Evolutionary conservation across 2,888 invertebrate species (phyloP).

Genomic region (Chrysina gloriosa): DNA sequence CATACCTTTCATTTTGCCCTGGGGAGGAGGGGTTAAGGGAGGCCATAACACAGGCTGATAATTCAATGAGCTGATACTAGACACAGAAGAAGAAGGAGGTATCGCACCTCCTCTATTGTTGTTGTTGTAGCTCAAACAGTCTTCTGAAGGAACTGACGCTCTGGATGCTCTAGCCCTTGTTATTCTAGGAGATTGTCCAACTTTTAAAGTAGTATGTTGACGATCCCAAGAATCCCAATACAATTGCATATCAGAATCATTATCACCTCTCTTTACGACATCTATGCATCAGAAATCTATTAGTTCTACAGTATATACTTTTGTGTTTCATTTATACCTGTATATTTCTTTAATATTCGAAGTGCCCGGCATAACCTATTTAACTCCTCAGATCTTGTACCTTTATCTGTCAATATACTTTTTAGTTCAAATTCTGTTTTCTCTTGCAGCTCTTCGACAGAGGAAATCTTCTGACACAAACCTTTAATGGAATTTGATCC

Average conservation of each 20-base stretch:
- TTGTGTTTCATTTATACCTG: too few relatives aligned
- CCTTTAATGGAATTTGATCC: constrained; percentile 78
- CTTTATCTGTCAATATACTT: constrained; percentile 74
- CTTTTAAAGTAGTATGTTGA: constrained; percentile 60
- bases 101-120: constrained; percentile 65
- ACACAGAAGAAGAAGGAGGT: constrained; percentile 68
- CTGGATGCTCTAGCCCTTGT: constrained; percentile 65
- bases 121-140: constrained; percentile 66
- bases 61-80: constrained; percentile 66
- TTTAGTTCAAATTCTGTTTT: constrained; percentile 86
- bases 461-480: constrained; percentile 77
- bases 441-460: constrained; percentile 85
- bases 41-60: constrained; percentile 59
- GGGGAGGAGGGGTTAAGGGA: constrained; percentile 61
- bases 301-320: too few relatives aligned
- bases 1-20: constrained; percentile 63
- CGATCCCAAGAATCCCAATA: constrained; percentile 97
- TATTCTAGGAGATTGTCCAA: constrained; percentile 67
- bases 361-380: constrained; percentile 85
- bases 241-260: constrained; percentile 73
- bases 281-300: constrained; percentile 62
- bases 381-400: constrained; percentile 83
- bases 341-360: constrained; percentile 86
- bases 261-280: constrained; percentile 71
- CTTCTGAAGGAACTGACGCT: constrained; percentile 72